Evolutionary conservation across 1,140 invertebrate genomes (phyloP).

Genomic region (Matsumurasca onukii): DNA sequence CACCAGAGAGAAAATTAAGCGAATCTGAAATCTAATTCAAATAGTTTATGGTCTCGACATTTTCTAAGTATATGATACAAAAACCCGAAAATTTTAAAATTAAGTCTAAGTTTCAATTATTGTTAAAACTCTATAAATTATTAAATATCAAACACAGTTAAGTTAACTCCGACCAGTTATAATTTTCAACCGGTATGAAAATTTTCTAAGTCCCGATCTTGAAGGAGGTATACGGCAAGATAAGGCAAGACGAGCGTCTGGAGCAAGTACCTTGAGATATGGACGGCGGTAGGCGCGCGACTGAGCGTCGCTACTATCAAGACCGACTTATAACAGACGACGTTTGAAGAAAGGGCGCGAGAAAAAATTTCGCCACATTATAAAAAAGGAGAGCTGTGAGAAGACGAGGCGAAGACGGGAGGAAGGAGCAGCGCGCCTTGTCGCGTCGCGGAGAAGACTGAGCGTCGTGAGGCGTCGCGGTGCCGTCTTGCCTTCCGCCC

Average conservation of each 20-base stretch:
- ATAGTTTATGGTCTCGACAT: no score
- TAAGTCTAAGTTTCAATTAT: no score
- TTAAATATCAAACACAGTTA: no score
- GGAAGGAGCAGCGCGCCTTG: constrained; percentile 32
- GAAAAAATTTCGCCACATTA: constrained; percentile 26
- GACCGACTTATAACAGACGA: constrained; percentile 29
- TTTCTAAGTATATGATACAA: no score
- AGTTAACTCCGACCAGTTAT: no score
- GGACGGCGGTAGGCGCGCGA: constrained; percentile 13
- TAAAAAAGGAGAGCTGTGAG: constrained; percentile 24
- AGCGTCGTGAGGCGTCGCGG: constrained; percentile 30
- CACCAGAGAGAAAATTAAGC: no score
- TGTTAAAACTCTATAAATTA: no score
- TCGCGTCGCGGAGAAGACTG: constrained; percentile 33
- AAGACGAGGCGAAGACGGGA: constrained; percentile 31
- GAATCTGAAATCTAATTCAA: no score
- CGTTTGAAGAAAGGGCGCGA: constrained; percentile 29
- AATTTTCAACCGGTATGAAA: neutral
- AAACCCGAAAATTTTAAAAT: no score
- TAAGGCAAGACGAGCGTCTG: constrained; percentile 11
- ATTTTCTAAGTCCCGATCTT: constrained; percentile 16
- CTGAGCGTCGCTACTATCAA: constrained; percentile 24
- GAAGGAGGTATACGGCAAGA: no score
- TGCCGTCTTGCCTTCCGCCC: constrained; percentile 23
- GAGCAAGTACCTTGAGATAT: constrained; percentile 12